Base-by-base conservation (phyloP, 2,888 invertebrate genomes). In the Athalia circularis region DNA sequence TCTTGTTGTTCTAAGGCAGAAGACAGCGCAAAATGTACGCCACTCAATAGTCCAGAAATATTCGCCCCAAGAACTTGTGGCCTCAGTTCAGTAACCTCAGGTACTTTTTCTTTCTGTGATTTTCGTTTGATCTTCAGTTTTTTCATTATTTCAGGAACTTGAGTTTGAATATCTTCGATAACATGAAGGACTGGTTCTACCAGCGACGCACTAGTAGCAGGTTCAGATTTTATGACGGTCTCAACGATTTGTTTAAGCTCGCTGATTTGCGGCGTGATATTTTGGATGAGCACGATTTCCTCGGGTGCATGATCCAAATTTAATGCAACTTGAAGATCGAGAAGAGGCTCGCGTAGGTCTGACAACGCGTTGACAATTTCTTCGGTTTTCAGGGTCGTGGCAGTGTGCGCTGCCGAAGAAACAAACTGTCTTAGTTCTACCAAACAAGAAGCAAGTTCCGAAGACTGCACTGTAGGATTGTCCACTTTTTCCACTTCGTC, bases 201-300 rank as follows among this genome's bases (percentile, higher is more conserved):
- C 8, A 80, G 52, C 6, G 83, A 80, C 5, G 82, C 72, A 54
- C 85, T 85, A 1, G 82, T 81, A 15, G 80, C 80, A 47, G 82
- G 78, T 57, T 94, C 92, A 85, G 95, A 94, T 86, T 94, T 94
- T 87, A 95, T 93, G 57, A 95, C 92, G 1, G 94, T 92, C 15
- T 93, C 92, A 5, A 95, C 87, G 45, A 94, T 93, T 83, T 94
- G 93, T 84, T 94, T 94, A 43, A 96, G 88, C 50, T 92, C 91
- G 83, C 93, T 93, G 57, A 96, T 90, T 3, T 94, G 93, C 45
- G 92, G 90, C 11, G 92, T 91, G 47, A 94, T 89, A 79, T 91
- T 91, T 79, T 92, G 92, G 7, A 94, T 93, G 84, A 94, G 91
- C 3, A 92, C 91, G 64, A 92, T 88, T 79, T 91, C 90, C 81